Evolutionary conservation across 2,888 invertebrate genomes (phyloP).

Genomic region (Nemurella pictetii): DNA sequence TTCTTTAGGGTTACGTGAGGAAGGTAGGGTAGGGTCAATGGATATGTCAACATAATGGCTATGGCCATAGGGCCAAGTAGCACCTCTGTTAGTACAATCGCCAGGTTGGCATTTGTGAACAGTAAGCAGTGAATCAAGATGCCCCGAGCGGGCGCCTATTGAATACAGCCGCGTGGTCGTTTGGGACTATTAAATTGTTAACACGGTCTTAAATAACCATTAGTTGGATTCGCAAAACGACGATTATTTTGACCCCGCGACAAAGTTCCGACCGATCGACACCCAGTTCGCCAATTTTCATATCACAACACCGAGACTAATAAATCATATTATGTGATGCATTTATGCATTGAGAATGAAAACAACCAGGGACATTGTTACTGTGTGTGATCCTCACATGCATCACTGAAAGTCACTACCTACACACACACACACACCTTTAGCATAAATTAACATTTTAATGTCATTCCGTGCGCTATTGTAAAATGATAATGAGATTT

Average conservation of each 20-base stretch:
- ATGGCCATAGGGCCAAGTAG: not conserved
- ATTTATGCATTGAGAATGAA: not conserved
- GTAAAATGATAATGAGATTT: not conserved
- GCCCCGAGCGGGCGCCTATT: too few species aligned
- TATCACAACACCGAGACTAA: too few species aligned
- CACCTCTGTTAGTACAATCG: too few species aligned
- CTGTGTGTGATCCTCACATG: not conserved
- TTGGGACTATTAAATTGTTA: too few species aligned
- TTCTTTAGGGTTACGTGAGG: not conserved
- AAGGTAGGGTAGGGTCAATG: slow-evolving; percentile 1
- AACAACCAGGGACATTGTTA: not conserved
- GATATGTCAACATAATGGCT: not conserved
- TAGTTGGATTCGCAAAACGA: too few species aligned
- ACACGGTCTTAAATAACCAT: too few species aligned
- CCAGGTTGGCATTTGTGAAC: too few species aligned
- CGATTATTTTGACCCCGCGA: too few species aligned
- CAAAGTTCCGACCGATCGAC: too few species aligned
- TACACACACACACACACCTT: not conserved
- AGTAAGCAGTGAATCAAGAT: too few species aligned
- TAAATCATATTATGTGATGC: not conserved
- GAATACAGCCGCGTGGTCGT: too few species aligned
- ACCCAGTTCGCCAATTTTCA: too few species aligned
- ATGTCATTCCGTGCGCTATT: not conserved
- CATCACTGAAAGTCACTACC: not conserved
- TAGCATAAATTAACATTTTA: not conserved